phyloP scores from a whole-genome alignment of 2,113 vertebrate species.

The Taxidea taxus region DNA sequence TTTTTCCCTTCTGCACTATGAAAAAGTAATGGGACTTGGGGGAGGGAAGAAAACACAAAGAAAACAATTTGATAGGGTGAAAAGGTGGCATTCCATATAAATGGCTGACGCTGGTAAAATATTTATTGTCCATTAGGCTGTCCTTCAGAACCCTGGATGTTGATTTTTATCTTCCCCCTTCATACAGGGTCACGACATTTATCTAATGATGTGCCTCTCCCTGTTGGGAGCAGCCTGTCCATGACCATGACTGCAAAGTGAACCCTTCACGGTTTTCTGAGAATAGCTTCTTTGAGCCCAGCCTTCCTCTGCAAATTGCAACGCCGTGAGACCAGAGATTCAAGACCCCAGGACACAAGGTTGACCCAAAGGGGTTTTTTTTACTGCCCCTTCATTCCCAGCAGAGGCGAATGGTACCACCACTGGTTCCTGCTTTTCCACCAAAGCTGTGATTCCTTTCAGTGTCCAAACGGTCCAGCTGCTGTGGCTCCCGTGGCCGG shows the following conservation, averaged over 20 bases:
- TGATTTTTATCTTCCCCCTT: neutral
- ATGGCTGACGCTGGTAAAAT: slow-evolving; percentile 38
- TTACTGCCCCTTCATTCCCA: neutral
- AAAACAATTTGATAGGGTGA: slow-evolving; percentile 55
- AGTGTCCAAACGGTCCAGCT: neutral
- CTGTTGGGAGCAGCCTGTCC: neutral
- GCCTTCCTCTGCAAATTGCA: neutral
- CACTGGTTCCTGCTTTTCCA: neutral
- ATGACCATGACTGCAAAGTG: neutral
- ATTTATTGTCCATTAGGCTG: slow-evolving; percentile 60
- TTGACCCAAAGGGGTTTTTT: neutral
- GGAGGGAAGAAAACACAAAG: neutral
- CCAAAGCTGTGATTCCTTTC: neutral
- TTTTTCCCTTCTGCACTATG: neutral
- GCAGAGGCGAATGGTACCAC: neutral
- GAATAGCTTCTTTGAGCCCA: neutral
- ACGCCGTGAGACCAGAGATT: neutral
- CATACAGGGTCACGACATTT: neutral
- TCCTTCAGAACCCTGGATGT: slow-evolving; percentile 12
- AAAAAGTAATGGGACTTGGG: neutral
- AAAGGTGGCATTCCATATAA: slow-evolving; percentile 36
- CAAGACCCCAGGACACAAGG: neutral
- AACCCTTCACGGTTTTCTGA: neutral
- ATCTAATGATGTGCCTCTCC: neutral
- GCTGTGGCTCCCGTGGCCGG: neutral